phyloP scores from a whole-genome alignment of 2,113 vertebrate species.

The Leiothrix lutea region DNA sequence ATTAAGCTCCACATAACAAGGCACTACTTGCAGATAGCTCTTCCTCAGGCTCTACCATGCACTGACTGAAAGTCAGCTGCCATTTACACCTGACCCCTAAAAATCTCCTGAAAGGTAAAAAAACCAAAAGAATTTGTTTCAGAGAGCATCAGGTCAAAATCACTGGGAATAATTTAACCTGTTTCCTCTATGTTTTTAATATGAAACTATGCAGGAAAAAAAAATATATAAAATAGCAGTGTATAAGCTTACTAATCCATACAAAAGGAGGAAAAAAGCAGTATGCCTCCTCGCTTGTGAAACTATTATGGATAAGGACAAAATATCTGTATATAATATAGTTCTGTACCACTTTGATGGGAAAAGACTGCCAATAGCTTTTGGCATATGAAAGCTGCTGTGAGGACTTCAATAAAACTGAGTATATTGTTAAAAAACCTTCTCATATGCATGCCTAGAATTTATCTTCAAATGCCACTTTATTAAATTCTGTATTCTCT shows the following conservation, averaged over 20 bases:
- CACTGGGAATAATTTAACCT: neutral
- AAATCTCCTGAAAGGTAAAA: neutral
- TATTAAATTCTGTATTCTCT: conserved; percentile 27
- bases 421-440: conserved; percentile 6
- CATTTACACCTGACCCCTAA: neutral
- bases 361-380: conserved; percentile 12
- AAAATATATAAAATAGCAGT: neutral
- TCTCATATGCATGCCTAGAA: conserved; percentile 10
- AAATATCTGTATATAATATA: neutral
- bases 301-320: neutral
- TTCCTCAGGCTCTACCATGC: neutral
- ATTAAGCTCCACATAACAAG: neutral
- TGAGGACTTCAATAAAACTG: conserved; percentile 42
- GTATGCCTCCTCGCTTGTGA: neutral
- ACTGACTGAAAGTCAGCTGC: neutral
- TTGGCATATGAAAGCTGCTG: neutral
- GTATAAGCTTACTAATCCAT: neutral
- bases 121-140: neutral
- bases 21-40: neutral
- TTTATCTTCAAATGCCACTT: neutral
- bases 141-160: neutral
- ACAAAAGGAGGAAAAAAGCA: neutral
- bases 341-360: neutral
- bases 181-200: neutral
- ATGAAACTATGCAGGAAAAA: neutral